phyloP scores from a whole-genome alignment of 2,888 invertebrate genomes.

The Cryptocephalus primarius region DNA sequence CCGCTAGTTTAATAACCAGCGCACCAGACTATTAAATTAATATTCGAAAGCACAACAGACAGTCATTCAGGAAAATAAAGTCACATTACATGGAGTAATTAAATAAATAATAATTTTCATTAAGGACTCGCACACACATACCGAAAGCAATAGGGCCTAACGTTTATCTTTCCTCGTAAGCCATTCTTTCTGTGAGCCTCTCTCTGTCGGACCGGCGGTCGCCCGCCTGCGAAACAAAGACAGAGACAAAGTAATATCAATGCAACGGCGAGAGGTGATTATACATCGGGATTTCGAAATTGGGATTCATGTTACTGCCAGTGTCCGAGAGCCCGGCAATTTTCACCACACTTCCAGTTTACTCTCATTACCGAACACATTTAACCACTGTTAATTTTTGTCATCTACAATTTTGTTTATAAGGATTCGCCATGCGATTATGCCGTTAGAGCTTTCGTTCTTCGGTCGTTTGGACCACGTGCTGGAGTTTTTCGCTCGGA shows the following conservation, averaged over 20 bases:
- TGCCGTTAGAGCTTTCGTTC: constrained; percentile 13
- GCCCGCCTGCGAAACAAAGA: constrained; percentile 5
- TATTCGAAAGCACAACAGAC: not conserved
- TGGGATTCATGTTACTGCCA: constrained; percentile 33
- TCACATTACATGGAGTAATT: not conserved
- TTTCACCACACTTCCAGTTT: constrained; percentile 31
- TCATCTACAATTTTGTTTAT: constrained; percentile 36
- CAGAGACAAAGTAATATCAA: constrained; percentile 13
- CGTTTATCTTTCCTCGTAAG: constrained; percentile 15
- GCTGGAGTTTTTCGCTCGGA: constrained; percentile 15
- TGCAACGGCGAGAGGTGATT: constrained; percentile 20
- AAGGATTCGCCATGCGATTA: constrained; percentile 22
- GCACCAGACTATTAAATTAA: no score
- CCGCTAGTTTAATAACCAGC: no score
- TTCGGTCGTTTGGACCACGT: constrained; percentile 20
- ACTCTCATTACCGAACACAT: constrained; percentile 33
- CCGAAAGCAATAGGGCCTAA: constrained; percentile 16
- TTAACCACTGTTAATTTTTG: constrained; percentile 36
- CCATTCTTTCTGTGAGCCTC: constrained; percentile 9
- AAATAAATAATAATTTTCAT: constrained; percentile 18
- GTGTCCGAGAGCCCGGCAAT: constrained; percentile 24
- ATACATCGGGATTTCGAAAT: constrained; percentile 32
- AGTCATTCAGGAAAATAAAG: not conserved
- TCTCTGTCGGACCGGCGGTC: constrained; percentile 5
- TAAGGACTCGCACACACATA: constrained; percentile 12